Evolutionary conservation across 2,797 vertebrate genomes (phyloP), one percentile per base, ranked within the genome.

Genomic region (Fringilla coelebs): DNA sequence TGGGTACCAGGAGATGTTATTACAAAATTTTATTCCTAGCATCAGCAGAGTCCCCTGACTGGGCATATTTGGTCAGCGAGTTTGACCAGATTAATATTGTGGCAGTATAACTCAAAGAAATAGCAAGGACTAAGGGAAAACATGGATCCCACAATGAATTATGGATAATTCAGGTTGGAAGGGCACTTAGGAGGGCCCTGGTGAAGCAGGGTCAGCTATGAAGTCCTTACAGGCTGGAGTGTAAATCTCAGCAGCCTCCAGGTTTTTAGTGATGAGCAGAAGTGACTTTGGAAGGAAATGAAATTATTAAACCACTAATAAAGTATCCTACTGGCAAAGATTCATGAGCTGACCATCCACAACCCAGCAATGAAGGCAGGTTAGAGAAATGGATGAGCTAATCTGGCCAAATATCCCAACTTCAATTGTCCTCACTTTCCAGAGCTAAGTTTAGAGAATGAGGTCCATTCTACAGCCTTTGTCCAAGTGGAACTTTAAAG

Each of bases 61-160:
- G 46, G 28, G 71, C 0, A 0, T 28, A 17, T 57, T 55, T 57
- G 25, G n/a, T 61, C 61, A 76, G 77, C 0, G 0, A 65, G 29
- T 80, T 65, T 83, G 38, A 57, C 51, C 60, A 60, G 28, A 38
- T 38, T 45, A 45, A 52, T 0, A 4, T 13, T 57, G 31, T 16
- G 41, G 43, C 38, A 83, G n/a, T 3, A 77, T 18, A 77, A 77
- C 32, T 63, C 71, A 11, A 63, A 65, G 34, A 46, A 72, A 45
- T 65, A 57, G 24, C 18, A 60, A 34, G 19, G 38, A 66, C 16
- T 40, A 51, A 62, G 51, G 55, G 21, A 82, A 68, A 72, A 46
- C 20, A 65, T 72, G 29, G 78, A 65, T 67, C 36, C 40, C 28
- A 45, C 0, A 0, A 40, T 31, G 70, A 62, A 74, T 12, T 21